These are phyloP conservation scores for Chloroceryle amazona DNA, from an alignment of 2,797 vertebrate species.

Conservation along the genomic window DNA sequence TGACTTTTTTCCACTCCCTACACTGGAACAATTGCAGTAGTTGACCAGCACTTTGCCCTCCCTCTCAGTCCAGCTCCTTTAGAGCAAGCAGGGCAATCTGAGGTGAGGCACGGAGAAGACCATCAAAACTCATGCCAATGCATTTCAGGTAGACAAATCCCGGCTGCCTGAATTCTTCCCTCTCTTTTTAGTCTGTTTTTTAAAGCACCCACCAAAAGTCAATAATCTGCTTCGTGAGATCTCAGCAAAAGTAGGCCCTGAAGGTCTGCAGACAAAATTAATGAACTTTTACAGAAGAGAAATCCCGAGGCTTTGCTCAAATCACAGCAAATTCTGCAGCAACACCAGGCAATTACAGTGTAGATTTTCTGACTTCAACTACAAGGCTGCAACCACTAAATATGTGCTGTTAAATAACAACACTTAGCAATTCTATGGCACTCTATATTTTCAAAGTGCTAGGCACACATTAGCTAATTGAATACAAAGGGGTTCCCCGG, in stretches of 20 bases:
- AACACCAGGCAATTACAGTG: slow-evolving; percentile 22
- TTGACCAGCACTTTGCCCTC: neutral
- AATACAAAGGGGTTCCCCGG: slow-evolving; percentile 71
- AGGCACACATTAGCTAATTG: slow-evolving; percentile 75
- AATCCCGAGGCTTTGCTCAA: neutral
- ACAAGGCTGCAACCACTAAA: slow-evolving; percentile 32
- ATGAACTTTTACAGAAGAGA: slow-evolving; percentile 29
- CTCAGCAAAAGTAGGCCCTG: neutral
- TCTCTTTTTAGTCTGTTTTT: neutral
- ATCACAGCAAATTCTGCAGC: neutral
- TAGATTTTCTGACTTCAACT: slow-evolving; percentile 29
- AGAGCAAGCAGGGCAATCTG: neutral
- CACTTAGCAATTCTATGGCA: slow-evolving; percentile 44
- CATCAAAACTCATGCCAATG: neutral
- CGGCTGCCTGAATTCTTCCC: neutral
- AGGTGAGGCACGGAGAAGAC: neutral
- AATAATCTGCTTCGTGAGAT: neutral
- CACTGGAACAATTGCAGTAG: neutral
- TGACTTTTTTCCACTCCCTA: rapidly evolving
- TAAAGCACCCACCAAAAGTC: neutral
- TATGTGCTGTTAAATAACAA: slow-evolving; percentile 56
- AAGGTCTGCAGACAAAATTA: slow-evolving; percentile 25
- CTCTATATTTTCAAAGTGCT: slow-evolving; percentile 53
- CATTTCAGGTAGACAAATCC: neutral
- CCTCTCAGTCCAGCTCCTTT: neutral